Percentiles rank a stretch among this genome's conserved stretches.
Conservation (phyloP, 1,140 invertebrate species). For the Eriocheir sinensis region DNA sequence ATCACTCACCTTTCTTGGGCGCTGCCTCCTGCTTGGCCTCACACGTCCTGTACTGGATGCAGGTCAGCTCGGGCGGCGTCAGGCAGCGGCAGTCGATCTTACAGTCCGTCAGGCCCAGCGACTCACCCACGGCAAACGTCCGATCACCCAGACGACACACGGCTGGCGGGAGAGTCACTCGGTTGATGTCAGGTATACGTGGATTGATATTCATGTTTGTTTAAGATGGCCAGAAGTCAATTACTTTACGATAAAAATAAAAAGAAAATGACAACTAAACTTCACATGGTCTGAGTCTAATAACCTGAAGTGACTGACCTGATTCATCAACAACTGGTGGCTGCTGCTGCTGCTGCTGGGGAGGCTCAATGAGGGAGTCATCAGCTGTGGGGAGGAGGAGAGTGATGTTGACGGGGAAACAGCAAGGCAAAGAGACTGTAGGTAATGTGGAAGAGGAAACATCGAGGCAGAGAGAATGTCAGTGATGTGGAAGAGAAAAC, state of each 20-base stretch:
- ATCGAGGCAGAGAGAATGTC: too few relatives aligned
- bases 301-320: too few relatives aligned
- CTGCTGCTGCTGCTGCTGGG: not conserved
- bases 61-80: constrained; percentile 57
- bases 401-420: too few relatives aligned
- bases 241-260: too few relatives aligned
- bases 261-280: too few relatives aligned
- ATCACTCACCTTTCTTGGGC: not conserved
- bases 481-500: too few relatives aligned
- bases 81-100: constrained; percentile 47
- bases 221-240: too few relatives aligned
- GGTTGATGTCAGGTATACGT: too few relatives aligned
- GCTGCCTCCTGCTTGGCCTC: not conserved
- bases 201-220: too few relatives aligned
- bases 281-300: too few relatives aligned
- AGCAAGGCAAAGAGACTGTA: too few relatives aligned
- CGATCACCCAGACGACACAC: constrained; percentile 36
- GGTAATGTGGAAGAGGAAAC: too few relatives aligned
- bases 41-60: constrained; percentile 58
- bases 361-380: not conserved
- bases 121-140: not conserved
- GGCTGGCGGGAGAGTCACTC: not conserved
- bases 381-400: not conserved
- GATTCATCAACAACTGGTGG: not conserved
- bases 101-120: constrained; percentile 40